These are phyloP conservation scores for Oceanites oceanicus DNA, from an alignment of 2,113 vertebrate species.

Conservation along the genomic window DNA sequence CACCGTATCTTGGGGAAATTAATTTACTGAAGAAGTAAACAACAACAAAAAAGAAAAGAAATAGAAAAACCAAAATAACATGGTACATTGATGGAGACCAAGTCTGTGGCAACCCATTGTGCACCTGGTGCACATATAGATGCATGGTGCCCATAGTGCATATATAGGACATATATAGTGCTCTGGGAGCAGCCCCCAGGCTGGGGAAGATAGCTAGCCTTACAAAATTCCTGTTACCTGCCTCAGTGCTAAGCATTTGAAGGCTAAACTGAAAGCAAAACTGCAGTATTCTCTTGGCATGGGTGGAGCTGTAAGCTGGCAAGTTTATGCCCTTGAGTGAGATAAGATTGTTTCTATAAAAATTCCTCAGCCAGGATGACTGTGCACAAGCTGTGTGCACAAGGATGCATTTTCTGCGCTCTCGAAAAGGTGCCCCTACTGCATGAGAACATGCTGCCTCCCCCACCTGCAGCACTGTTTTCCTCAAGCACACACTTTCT, in stretches of 20 bases:
- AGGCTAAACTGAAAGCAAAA: neutral
- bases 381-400: neutral
- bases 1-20: neutral
- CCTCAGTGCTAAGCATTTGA: neutral
- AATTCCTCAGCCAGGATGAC: neutral
- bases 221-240: neutral
- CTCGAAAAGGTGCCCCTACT: neutral
- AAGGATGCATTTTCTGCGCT: neutral
- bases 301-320: neutral
- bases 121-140: neutral
- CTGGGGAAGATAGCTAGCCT: neutral
- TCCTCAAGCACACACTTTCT: neutral
- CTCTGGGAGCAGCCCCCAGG: neutral
- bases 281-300: neutral
- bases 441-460: neutral
- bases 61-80: neutral
- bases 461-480: neutral
- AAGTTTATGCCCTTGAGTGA: neutral
- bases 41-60: neutral
- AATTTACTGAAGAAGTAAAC: constrained; percentile 15
- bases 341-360: neutral
- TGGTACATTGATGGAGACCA: neutral
- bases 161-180: neutral
- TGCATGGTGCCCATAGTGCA: neutral
- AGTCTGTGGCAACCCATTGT: neutral